These are phyloP conservation scores for Ceratosolen fusciceps DNA, from an alignment of 1,140 invertebrate genomes.

Conservation along the genomic window DNA sequence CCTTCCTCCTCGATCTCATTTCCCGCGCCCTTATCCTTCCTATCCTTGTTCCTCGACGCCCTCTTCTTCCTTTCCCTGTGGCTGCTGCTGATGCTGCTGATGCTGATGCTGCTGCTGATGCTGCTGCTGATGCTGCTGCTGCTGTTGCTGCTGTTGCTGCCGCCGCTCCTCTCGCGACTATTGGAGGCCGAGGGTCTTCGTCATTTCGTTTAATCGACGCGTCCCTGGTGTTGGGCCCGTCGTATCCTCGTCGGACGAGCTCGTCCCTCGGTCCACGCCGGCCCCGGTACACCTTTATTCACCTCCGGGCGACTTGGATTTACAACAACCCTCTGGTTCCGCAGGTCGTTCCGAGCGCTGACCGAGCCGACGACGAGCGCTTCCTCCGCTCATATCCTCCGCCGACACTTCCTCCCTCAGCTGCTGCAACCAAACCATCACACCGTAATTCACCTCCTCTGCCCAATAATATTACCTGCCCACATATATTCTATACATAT, in stretches of 20 bases:
- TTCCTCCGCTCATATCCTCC: conserved; percentile 9
- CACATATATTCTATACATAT: too few relatives aligned
- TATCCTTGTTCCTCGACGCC: not conserved
- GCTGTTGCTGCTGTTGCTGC: not conserved
- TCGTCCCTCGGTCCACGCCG: not conserved
- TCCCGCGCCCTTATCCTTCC: not conserved
- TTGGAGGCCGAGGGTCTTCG: not conserved
- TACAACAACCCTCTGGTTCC: conserved; percentile 19
- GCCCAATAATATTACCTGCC: not conserved
- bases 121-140: not conserved
- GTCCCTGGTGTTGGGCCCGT: not conserved
- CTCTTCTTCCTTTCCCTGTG: not conserved
- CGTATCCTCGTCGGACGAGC: conserved; percentile 18
- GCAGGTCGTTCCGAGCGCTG: not conserved
- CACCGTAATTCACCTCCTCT: not conserved
- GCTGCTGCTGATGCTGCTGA: too few relatives aligned
- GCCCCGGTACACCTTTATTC: conserved; percentile 12
- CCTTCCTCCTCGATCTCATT: conserved; percentile 22
- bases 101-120: not conserved
- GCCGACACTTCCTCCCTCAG: not conserved
- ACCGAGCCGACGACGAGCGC: not conserved
- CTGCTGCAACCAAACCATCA: conserved; percentile 10
- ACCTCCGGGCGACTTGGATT: conserved; percentile 28
- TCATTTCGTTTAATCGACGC: conserved; percentile 24
- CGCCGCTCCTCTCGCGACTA: not conserved